These are phyloP conservation scores for Neolamprologus brichardi DNA, from an alignment of 2,113 vertebrate species.

Conservation along the genomic window DNA sequence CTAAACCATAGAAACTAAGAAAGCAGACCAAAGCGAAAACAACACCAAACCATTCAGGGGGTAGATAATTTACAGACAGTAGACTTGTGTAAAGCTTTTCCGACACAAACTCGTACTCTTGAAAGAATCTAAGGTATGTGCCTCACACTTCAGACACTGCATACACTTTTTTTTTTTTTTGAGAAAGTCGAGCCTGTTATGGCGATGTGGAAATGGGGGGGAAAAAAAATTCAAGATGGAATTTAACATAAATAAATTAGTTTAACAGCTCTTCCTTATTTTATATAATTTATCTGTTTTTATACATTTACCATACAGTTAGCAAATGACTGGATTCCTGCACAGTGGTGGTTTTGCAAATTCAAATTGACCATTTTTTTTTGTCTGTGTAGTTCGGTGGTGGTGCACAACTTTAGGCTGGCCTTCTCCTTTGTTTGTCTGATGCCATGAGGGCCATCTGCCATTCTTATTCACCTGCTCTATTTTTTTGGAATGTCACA, in stretches of 20 bases:
- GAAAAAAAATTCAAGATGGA: background rate
- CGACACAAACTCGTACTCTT: rapidly evolving
- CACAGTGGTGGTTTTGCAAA: background rate
- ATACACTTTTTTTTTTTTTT: background rate
- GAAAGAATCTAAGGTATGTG: background rate
- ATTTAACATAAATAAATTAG: background rate
- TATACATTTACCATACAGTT: background rate
- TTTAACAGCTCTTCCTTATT: background rate
- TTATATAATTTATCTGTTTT: background rate
- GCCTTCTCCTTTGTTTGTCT: background rate
- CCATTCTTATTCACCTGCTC: background rate
- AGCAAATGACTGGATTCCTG: background rate
- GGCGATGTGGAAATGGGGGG: rapidly evolving
- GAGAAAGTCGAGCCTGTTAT: rapidly evolving
- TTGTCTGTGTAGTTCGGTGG: background rate
- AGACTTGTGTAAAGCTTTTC: background rate
- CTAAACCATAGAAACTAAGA: background rate
- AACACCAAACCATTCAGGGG: background rate
- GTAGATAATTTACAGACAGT: background rate
- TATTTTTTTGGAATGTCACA: background rate
- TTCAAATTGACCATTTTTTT: background rate
- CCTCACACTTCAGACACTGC: background rate
- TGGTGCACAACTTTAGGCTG: background rate
- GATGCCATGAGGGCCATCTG: background rate
- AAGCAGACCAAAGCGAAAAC: background rate